Conservation (phyloP, 1,140 invertebrate species). For the Frieseomelitta varia region DNA sequence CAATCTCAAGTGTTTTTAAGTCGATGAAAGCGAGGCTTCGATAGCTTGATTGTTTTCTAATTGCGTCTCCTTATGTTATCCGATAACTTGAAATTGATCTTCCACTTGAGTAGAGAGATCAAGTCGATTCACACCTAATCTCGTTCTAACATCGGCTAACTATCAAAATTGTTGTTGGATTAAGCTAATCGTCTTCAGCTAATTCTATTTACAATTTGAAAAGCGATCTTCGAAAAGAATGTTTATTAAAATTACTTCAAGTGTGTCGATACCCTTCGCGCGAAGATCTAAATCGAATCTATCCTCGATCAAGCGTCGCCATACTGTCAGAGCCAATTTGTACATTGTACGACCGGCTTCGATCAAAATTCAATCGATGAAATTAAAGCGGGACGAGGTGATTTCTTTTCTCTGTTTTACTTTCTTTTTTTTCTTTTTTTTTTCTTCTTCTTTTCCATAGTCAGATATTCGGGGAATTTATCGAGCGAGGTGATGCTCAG, state of each 20-base stretch:
- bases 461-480: background rate
- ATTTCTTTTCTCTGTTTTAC: too few species aligned
- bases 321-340: background rate
- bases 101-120: background rate
- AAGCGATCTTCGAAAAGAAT: too few species aligned
- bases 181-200: too few species aligned
- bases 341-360: background rate
- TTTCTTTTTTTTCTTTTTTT: too few species aligned
- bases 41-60: background rate
- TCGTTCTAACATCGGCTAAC: too few species aligned
- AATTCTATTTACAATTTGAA: too few species aligned
- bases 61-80: background rate
- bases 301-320: background rate
- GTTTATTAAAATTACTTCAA: too few species aligned
- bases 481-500: background rate
- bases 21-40: background rate
- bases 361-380: background rate
- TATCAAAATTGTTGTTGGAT: too few species aligned
- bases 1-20: background rate
- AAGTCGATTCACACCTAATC: too few species aligned
- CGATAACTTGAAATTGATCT: background rate
- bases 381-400: background rate
- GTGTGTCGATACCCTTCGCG: too few species aligned
- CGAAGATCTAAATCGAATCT: background rate
- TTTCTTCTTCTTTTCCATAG: too few species aligned